Evolutionary conservation across 2,797 vertebrate species (phyloP).

Genomic region (Xerus rutilus): DNA sequence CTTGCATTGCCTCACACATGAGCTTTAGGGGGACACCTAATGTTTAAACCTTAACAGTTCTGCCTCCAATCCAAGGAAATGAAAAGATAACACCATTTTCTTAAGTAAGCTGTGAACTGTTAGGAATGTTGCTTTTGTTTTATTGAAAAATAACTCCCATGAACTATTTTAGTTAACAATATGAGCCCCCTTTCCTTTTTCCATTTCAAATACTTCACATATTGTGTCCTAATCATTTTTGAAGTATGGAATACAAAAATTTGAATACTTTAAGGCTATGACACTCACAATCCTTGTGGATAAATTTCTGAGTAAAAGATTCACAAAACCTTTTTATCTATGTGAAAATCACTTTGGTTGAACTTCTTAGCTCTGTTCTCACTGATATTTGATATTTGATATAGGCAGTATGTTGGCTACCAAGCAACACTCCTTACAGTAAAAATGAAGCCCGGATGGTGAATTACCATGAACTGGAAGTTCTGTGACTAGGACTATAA

Average conservation of each 20-base stretch:
- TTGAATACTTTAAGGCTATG: background rate
- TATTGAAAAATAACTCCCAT: background rate
- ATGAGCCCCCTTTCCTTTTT: background rate
- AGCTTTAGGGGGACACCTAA: too few species aligned
- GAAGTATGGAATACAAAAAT: background rate
- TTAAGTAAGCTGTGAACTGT: background rate
- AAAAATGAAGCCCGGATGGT: background rate
- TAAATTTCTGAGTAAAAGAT: background rate
- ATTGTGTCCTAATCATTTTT: background rate
- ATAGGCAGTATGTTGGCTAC: background rate
- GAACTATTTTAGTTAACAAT: slow-evolving; percentile 1
- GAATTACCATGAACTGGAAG: background rate
- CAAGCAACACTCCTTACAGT: background rate
- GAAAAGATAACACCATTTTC: background rate
- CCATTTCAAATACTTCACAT: background rate
- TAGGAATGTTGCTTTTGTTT: background rate
- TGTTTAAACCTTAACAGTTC: background rate
- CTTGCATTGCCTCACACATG: too few species aligned
- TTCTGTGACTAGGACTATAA: background rate
- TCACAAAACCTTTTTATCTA: background rate
- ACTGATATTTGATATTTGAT: slow-evolving; percentile 10
- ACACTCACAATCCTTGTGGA: background rate
- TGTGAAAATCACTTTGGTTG: background rate
- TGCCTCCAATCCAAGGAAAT: background rate
- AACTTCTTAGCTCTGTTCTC: background rate